Evolutionary conservation across 2,797 vertebrate species (phyloP), one percentile per base, ranked within the genome.

Genomic region (Squalus acanthias): DNA sequence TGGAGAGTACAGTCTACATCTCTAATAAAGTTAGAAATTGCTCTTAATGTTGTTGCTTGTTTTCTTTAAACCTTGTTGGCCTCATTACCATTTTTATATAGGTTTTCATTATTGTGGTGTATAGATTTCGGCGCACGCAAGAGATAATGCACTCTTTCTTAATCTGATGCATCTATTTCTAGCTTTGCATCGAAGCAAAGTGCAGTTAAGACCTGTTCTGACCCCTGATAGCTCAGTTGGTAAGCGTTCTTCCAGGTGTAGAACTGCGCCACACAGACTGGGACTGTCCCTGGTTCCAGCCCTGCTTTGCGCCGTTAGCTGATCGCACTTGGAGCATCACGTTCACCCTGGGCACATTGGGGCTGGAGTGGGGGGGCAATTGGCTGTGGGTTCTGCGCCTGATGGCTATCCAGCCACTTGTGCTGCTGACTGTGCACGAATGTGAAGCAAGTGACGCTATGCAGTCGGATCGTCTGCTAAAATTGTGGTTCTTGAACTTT

Each of bases 21-120:
- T 93, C 91, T 93, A 93, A 69, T 93, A 93, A 93, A 93, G 65
- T 93, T 93, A 17, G n/a, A 67, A 93, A 67, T 93, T 69, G 65
- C 91, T 93, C 63, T 67, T 93, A 85, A 50, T 50, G 24, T 13
- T 39, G 63, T 69, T 67, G 57, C 1, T 33, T 92, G 57, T 8
- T 22, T 85, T 8, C n/a, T 67, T 93, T 93, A 67, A 69, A 93
- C 39, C 7, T 69, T 93, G 13, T 15, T 24, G 60, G 87, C 24
- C 10, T 60, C 26, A 60, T 20, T 91, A 33, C 46, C 24, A 13
- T 87, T 53, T 17, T 13, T 22, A 46, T 82, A 13, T 57, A 57
- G 57, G 7, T 17, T n/a, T 82, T 15, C n/a, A 46, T 17, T 82
- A 5, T 82, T 82, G 20, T 0, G 0, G 12, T 50, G 5, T 85